Conservation (phyloP, 2,113 vertebrate species). For the Xenus cinereus region DNA sequence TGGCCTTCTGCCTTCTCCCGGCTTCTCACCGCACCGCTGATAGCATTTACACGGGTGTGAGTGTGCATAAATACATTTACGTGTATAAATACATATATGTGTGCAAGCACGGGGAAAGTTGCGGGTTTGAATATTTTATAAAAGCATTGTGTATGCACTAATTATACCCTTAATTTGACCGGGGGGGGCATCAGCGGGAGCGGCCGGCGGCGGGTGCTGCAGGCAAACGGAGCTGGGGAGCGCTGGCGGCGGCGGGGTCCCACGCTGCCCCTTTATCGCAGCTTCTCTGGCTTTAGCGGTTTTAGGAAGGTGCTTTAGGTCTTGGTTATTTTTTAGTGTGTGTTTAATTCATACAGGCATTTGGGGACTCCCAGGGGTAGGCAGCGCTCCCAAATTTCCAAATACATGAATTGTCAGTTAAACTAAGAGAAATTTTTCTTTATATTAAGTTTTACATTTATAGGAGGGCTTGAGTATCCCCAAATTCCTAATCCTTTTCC, state of each 20-base stretch:
- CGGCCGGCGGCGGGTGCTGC: not conserved
- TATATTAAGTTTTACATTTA: not conserved
- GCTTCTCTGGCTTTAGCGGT: not conserved
- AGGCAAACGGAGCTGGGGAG: not conserved
- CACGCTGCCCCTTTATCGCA: not conserved
- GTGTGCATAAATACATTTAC: too few species aligned
- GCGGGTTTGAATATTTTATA: not conserved
- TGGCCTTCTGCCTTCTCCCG: not conserved
- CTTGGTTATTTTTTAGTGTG: too few species aligned
- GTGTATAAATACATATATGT: too few species aligned
- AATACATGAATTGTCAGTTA: not conserved
- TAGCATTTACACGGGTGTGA: not conserved
- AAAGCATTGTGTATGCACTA: not conserved
- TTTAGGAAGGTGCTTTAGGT: not conserved
- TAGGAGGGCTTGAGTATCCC: not conserved
- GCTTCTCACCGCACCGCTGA: too few species aligned
- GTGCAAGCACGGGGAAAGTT: not conserved
- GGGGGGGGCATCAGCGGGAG: fast-evolving
- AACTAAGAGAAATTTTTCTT: not conserved
- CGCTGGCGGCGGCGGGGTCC: too few species aligned
- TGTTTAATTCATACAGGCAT: not conserved
- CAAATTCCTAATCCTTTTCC: too few species aligned
- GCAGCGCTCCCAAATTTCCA: not conserved
- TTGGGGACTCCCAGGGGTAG: not conserved
- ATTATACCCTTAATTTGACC: not conserved